phyloP scores from a whole-genome alignment of 92 coral and sea anemone species.

The Porites cylindrica region DNA sequence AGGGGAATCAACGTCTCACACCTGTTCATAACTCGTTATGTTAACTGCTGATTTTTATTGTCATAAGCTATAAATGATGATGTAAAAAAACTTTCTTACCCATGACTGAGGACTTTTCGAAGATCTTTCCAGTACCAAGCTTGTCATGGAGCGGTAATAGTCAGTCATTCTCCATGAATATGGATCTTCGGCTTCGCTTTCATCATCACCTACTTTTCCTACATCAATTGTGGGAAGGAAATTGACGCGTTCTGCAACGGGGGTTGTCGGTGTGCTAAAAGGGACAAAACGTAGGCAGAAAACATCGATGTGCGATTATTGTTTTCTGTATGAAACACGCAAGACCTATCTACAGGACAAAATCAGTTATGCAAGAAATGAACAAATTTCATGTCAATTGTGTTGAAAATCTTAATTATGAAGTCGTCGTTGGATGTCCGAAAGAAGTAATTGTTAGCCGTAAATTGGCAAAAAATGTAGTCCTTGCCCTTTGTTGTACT shows the following conservation, averaged over 20 bases:
- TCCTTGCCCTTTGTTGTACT: too few species aligned
- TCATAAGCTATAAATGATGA: too few species aligned
- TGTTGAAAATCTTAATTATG: too few species aligned
- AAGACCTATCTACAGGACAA: too few species aligned
- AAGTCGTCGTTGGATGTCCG: too few species aligned
- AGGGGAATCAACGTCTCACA: not conserved
- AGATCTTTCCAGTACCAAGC: constrained; percentile 76
- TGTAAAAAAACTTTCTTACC: constrained; percentile 50
- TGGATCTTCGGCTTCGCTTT: constrained; percentile 38
- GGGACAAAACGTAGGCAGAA: not conserved
- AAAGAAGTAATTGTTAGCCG: too few species aligned
- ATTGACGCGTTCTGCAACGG: not conserved
- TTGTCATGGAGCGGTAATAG: constrained; percentile 78
- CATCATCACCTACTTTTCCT: constrained; percentile 36
- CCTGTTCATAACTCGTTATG: not conserved
- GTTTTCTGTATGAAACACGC: too few species aligned
- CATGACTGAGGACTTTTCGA: constrained; percentile 66
- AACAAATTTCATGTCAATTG: too few species aligned
- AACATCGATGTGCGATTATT: too few species aligned
- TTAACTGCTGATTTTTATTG: not conserved
- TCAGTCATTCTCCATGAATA: constrained; percentile 65
- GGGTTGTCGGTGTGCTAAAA: constrained; percentile 21
- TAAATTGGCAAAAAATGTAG: too few species aligned
- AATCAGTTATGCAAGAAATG: too few species aligned
- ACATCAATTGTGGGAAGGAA: constrained; percentile 69